Conservation (phyloP, 2,888 invertebrate genomes). For the Leucoma salicis region DNA sequence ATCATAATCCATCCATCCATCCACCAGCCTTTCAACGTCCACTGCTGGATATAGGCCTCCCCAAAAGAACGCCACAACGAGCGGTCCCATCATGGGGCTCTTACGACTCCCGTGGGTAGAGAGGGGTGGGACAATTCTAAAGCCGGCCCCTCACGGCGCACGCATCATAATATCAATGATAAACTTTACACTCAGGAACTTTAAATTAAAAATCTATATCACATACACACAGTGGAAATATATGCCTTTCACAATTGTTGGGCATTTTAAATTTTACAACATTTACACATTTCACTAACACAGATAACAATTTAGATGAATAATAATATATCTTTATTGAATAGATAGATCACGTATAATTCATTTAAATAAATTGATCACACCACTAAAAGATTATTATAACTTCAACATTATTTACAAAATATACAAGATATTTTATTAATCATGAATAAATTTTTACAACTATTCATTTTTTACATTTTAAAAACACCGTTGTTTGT, state of each 20-base stretch:
- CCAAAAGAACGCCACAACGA: too few relatives aligned
- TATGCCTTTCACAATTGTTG: conserved; percentile 4
- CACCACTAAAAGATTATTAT: conserved; percentile 41
- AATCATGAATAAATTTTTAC: too few relatives aligned
- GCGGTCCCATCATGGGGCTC: too few relatives aligned
- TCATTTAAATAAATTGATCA: conserved; percentile 36
- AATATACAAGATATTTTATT: conserved; percentile 42
- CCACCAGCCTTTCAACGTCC: too few relatives aligned
- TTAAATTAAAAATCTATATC: conserved; percentile 6
- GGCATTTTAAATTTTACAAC: neutral
- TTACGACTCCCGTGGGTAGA: too few relatives aligned
- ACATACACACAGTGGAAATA: conserved; percentile 16
- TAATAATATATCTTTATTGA: conserved; percentile 10
- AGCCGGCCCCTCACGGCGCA: too few relatives aligned
- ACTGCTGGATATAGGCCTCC: too few relatives aligned
- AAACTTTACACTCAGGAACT: conserved; percentile 15
- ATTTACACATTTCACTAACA: conserved; percentile 1
- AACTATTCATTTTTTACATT: too few relatives aligned
- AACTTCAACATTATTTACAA: conserved; percentile 57
- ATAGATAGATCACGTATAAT: conserved; percentile 14
- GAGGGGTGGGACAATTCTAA: too few relatives aligned
- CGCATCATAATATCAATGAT: neutral
- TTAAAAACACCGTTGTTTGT: too few relatives aligned
- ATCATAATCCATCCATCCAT: too few relatives aligned
- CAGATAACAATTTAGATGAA: conserved; percentile 5